Base-by-base conservation (phyloP, 2,113 vertebrate genomes). In the Tachycineta bicolor region DNA sequence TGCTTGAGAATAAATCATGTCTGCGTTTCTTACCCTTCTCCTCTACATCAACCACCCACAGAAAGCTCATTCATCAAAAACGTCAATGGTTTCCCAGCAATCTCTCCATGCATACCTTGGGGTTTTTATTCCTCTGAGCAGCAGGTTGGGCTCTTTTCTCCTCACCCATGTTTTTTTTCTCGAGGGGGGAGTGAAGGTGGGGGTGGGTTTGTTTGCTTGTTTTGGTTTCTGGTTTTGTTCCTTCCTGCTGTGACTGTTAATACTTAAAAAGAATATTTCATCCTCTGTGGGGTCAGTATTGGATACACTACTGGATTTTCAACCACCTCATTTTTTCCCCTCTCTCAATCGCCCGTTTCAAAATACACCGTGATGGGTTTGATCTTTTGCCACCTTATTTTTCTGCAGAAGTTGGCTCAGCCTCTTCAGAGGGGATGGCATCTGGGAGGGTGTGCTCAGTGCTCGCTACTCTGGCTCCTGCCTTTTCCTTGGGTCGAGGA, bases 21-120 rank as follows among this genome's bases (percentile, higher is more conserved):
- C 94, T 96, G 88, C 0, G 0, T 81, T 80, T 70, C 78, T 82
- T 89, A 63, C 69, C 64, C 63, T 76, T 79, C 78, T 94, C 60
- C 47, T 78, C 69, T 62, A 44, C 82, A 88, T 55, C 55, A 85
- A 70, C 87, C 94, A 59, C 95, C 93, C 92, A 41, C 93, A 24
- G 71, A 43, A 76, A 77, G 29, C 34, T 91, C 68, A 59, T 90
- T 95, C 71, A 95, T 89, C 63, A 94, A 80, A 79, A 95, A 85
- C 26, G 78, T 86, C 87, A 88, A 23, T 83, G 87, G 46, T 62
- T 93, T 87, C 59, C 29, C 75, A 81, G 69, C 56, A 41, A 19
- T 44, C 5, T 37, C 55, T 14, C 15, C n/a, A 19, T 63, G 53
- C 59, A 34, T 53, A 74, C 82, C 58, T 65, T 24, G 67, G 68